Base-by-base conservation (phyloP, 2,797 vertebrate species). In the Paedocypris micromegethes region DNA sequence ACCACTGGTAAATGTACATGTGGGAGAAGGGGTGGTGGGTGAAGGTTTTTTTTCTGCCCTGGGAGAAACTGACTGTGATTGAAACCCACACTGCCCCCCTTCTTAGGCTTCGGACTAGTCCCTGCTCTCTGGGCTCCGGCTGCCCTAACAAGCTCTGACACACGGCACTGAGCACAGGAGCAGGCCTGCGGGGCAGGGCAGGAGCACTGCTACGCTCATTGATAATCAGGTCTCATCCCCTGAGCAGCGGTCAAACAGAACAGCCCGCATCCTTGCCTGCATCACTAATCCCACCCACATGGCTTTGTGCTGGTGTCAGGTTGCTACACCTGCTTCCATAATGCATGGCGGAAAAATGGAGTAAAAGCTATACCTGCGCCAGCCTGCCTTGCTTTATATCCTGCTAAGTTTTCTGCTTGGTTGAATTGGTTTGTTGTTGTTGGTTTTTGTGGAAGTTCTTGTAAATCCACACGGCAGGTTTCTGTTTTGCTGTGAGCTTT, bases 81-180 rank as follows among this genome's bases (percentile, higher is more conserved):
- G 77, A 82, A 73, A 66, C 62, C 67, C 67, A 60, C 63, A 60
- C 60, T 2, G 5, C 43, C 58, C 61, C 65, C 61, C 48, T 59
- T 53, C 71, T 72, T 23, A 23, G 23, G 23, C 46, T 69, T 64
- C 42, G 39, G 62, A 61, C 70, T 64, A 60, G 47, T 79, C 75
- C 67, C 65, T 73, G 66, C 74, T 70, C 68, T 64, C 72, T 45
- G 59, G 68, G 65, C 65, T 75, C 52, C 39, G 61, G 70, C 55
- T 75, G 64, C 66, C 76, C 78, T 78, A 81, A 83, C 78, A 80
- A 80, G 78, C 72, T 76, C 62, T 79, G 79, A 83, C 78, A 78
- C 72, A 63, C 48, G 66, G 76, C 54, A 74, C 69, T 71, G 61
- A 66, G 69, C 78, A 75, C 73, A 61, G 62, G 77, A 78, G 70